phyloP scores from a whole-genome alignment of 64 coral and sea anemone species.

The Montipora efflorescens region DNA sequence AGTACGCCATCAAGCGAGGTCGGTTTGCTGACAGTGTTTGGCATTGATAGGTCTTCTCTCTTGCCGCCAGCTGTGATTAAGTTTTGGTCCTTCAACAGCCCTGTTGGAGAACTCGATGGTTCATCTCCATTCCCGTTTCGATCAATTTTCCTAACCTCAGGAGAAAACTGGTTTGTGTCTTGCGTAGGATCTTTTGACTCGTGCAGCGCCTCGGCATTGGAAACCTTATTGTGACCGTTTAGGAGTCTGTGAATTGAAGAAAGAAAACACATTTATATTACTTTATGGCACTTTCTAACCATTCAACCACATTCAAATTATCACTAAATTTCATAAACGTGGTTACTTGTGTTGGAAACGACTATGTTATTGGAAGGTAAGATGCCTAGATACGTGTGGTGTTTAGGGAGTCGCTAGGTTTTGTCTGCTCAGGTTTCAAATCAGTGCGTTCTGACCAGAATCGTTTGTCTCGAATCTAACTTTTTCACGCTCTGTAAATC shows the following conservation, averaged over 20 bases:
- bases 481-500: no score
- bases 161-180: not conserved
- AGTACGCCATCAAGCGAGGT: slow-evolving; percentile 86
- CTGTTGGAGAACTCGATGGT: not conserved
- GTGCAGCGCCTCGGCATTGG: not conserved
- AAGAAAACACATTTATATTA: not conserved
- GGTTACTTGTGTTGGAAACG: no score
- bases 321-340: no score
- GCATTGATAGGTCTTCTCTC: not conserved
- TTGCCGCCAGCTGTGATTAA: not conserved
- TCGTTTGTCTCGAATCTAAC: no score
- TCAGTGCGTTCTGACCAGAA: no score
- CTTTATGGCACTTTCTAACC: not conserved
- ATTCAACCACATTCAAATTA: no score
- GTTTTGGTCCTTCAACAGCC: slow-evolving; percentile 19
- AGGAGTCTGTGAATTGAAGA: not conserved
- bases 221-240: not conserved
- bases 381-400: no score
- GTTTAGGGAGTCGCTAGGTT: no score
- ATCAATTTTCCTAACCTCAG: not conserved
- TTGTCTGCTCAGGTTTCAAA: no score
- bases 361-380: no score
- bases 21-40: not conserved
- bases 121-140: not conserved
- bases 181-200: not conserved